Percentiles rank a stretch among this genome's conserved stretches.
phyloP scores from a whole-genome alignment of 2,113 vertebrate species.

The Salvator merianae region DNA sequence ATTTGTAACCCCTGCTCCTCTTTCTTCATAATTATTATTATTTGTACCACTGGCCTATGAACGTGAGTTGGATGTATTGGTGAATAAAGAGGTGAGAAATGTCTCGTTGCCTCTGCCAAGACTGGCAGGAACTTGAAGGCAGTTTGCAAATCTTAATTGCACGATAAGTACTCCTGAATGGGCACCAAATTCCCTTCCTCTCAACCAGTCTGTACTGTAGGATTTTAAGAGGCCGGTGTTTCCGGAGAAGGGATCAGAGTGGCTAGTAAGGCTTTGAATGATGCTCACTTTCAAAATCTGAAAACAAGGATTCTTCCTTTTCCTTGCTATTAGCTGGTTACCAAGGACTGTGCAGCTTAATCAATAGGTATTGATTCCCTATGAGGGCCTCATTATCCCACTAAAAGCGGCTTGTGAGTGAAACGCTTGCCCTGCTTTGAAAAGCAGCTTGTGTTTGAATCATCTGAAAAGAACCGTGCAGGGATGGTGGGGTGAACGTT shows the following conservation, averaged over 20 bases:
- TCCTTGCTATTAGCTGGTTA: background rate
- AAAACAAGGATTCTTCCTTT: background rate
- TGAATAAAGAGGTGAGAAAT: no score
- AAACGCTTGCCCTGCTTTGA: background rate
- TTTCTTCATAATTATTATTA: no score
- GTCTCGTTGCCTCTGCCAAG: background rate
- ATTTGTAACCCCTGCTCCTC: no score
- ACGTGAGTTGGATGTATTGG: no score
- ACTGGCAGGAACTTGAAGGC: background rate
- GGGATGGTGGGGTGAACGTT: background rate
- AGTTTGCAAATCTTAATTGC: no score
- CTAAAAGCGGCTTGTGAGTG: background rate
- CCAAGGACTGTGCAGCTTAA: background rate
- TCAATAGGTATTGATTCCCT: accelerated
- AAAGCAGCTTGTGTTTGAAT: background rate
- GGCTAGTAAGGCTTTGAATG: background rate
- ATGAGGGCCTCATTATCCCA: accelerated
- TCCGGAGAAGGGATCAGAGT: background rate
- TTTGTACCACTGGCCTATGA: no score
- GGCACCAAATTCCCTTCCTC: background rate
- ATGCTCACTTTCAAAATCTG: background rate
- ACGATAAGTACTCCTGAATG: no score
- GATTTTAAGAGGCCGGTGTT: background rate
- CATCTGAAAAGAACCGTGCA: background rate
- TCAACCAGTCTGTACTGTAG: background rate